Evolutionary conservation across 1,140 invertebrate species (phyloP).

Genomic region (Drosophila persimilis): DNA sequence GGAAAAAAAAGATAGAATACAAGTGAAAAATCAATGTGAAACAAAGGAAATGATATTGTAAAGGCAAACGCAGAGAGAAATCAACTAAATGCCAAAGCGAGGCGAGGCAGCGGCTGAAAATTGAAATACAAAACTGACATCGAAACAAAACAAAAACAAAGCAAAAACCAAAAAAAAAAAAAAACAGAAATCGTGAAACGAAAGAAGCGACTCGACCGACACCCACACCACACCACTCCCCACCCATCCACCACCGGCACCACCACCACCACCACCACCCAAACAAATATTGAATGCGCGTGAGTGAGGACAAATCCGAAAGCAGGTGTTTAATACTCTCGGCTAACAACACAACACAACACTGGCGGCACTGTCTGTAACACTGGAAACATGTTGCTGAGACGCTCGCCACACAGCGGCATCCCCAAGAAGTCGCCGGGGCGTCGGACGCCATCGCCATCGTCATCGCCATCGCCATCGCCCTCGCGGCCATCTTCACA

Average conservation of each 20-base stretch:
- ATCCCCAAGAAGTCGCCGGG: constrained; percentile 3
- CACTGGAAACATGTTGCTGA: constrained; percentile 55
- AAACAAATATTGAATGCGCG: too few species aligned
- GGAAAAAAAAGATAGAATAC: constrained; percentile 1
- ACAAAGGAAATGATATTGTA: constrained; percentile 53
- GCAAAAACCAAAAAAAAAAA: neutral
- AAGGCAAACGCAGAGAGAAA: constrained; percentile 21
- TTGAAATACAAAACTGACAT: constrained; percentile 10
- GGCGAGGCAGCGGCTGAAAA: constrained; percentile 41
- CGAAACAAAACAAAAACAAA: too few species aligned
- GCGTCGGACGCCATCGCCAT: too few species aligned
- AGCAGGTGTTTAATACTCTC: too few species aligned
- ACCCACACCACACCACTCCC: neutral
- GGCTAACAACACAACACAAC: constrained; percentile 32
- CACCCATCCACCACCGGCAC: neutral
- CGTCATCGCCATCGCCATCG: neutral
- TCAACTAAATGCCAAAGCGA: constrained; percentile 60
- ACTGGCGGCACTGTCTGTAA: constrained; percentile 28
- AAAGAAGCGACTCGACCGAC: constrained; percentile 1
- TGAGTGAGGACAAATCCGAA: too few species aligned
- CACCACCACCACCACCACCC: neutral
- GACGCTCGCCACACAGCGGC: constrained; percentile 50
- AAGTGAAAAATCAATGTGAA: constrained; percentile 22
- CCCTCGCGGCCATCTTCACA: constrained; percentile 7
- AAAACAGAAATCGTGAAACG: constrained; percentile 1